phyloP scores from a whole-genome alignment of 2,888 invertebrate genomes.

The Cerastoderma edule region DNA sequence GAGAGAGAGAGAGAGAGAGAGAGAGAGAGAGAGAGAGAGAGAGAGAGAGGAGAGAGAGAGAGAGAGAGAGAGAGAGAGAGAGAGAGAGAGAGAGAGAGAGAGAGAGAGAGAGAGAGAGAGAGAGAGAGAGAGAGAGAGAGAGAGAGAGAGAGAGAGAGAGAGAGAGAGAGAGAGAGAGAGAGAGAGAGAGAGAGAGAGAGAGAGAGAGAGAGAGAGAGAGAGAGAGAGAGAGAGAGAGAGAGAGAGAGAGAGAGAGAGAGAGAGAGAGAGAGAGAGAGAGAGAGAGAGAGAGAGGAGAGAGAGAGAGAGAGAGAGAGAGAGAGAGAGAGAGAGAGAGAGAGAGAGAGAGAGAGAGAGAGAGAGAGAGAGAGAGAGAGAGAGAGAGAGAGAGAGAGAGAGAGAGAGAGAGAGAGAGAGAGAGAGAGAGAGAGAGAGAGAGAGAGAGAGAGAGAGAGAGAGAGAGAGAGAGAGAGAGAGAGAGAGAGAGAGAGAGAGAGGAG shows the following conservation, averaged over 20 bases:
- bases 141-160: not conserved
- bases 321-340: slow-evolving; percentile 8
- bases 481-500: not conserved
- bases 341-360: slow-evolving; percentile 14
- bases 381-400: not conserved
- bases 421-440: not conserved
- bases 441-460: not conserved
- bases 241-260: slow-evolving; percentile 1
- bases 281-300: not conserved
- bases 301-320: slow-evolving; percentile 14
- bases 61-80: slow-evolving; percentile 2
- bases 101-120: not conserved
- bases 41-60: slow-evolving; percentile 3
- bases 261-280: not conserved
- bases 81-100: not conserved
- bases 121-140: slow-evolving; percentile 9
- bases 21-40: not conserved
- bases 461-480: not conserved
- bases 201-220: not conserved
- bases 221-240: not conserved
- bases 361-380: not conserved
- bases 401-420: not conserved
- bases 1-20: slow-evolving; percentile 10
- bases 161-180: not conserved
- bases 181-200: not conserved